These are phyloP conservation scores for Martes martes DNA, from an alignment of 2,113 vertebrate species.

Conservation along the genomic window DNA sequence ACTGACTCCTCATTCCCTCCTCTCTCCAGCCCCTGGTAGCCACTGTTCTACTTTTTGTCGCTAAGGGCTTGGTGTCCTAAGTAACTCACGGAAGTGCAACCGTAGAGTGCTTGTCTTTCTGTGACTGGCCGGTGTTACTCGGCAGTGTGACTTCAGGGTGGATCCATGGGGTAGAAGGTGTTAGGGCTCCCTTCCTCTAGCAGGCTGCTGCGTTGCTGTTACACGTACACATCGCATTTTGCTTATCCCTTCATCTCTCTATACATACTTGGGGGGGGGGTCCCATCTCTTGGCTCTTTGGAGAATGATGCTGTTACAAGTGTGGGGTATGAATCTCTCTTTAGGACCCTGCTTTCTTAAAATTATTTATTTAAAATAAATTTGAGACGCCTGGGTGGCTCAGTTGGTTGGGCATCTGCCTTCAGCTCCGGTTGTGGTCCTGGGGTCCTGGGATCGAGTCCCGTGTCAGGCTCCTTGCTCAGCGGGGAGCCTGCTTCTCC, in stretches of 20 bases:
- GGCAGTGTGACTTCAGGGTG: neutral
- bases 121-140: neutral
- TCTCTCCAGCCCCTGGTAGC: neutral
- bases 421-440: too few species aligned
- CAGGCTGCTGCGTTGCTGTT: neutral
- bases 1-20: rapidly evolving
- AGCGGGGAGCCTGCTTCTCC: too few species aligned
- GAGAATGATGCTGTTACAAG: neutral
- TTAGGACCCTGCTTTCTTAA: neutral
- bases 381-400: too few species aligned
- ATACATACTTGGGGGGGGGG: too few species aligned
- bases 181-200: neutral
- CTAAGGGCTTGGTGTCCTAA: neutral
- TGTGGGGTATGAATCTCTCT: neutral
- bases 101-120: neutral
- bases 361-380: neutral
- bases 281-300: neutral
- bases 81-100: neutral
- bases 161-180: rapidly evolving
- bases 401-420: too few species aligned
- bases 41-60: neutral
- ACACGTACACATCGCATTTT: rapidly evolving
- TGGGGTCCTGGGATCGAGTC: too few species aligned
- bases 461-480: too few species aligned
- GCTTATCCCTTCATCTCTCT: neutral